phyloP scores from a whole-genome alignment of 1,140 invertebrate species.

The Caenorhabditis remanei region DNA sequence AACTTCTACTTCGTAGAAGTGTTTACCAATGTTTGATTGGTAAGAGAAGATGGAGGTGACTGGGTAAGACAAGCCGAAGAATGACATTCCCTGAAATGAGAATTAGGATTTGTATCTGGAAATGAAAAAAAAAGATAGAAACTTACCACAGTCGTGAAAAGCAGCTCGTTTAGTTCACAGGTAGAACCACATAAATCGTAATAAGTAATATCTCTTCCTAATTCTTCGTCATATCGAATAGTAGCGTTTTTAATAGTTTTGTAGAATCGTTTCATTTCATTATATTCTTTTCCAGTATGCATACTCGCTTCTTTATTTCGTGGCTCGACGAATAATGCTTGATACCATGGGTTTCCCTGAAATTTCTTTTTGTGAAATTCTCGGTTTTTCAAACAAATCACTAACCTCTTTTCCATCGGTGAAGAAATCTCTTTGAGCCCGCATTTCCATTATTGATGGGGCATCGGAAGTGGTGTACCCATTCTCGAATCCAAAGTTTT shows the following conservation, averaged over 20 bases:
- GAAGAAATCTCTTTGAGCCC: constrained; percentile 32
- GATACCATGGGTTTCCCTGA: constrained; percentile 25
- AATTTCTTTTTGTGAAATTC: background rate
- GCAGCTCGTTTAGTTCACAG: constrained; percentile 32
- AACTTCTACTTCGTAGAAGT: background rate
- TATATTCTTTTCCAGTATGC: constrained; percentile 10
- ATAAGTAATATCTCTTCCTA: constrained; percentile 30
- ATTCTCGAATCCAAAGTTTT: background rate
- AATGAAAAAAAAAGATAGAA: no score
- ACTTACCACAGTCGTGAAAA: constrained; percentile 6
- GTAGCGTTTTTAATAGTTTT: background rate
- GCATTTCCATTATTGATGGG: constrained; percentile 7
- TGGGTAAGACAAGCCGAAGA: background rate
- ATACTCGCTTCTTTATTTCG: background rate
- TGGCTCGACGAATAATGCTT: constrained; percentile 25
- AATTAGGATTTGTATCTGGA: background rate
- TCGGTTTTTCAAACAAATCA: no score
- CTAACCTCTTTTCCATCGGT: constrained; percentile 3
- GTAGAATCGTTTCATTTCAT: constrained; percentile 28
- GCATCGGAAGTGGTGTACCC: constrained; percentile 10
- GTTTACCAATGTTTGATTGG: constrained; percentile 28
- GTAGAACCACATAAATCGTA: constrained; percentile 36
- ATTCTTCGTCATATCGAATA: constrained; percentile 7
- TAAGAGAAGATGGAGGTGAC: background rate
- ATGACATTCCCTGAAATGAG: background rate